Evolutionary conservation across 2,888 invertebrate species (phyloP), one percentile per base, ranked within the genome.

Genomic region (Tyria jacobaeae): DNA sequence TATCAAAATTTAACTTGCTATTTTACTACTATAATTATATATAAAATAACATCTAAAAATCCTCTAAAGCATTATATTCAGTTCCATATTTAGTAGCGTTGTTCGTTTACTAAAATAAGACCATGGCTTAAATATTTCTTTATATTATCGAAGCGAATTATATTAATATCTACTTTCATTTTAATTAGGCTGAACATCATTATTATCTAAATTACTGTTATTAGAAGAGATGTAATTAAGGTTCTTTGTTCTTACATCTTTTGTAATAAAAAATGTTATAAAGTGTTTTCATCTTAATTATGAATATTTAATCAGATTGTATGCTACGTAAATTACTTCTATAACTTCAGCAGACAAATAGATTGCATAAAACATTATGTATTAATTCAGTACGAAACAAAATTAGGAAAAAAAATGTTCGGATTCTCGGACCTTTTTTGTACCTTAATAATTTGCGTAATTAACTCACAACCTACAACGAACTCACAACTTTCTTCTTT

Each of bases 161-260:
- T 24, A 50, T 59, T 62, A 61, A 59, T 64, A 73, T 66, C 64
- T 48, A 51, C 54, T 72, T 73, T 73, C 60, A 64, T 70, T 73
- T 68, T 73, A 76, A 73, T 76, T 74, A 73, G 54, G 50, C 54
- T 15, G 60, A 60, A 63, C 61, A 61, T 67, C 54, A 69, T 66
- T 68, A 69, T 69, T 66, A 76, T 73, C 63, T 57, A 61, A 73
- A 66, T 56, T 57, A 63, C 57, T 65, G 60, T 70, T 70, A 60
- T 73, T 67, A 70, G 60, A 60, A 25, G 60, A 74, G 51, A 66
- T 68, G 55, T 73, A 66, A 74, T 76, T 76, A 76, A 62, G n/a
- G 35, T 51, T 57, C 68, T 73, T 73, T 76, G 68, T 68, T 67
- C 54, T 59, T 25, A 49, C 52, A 53, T 54, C 62, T 57, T 58